These are phyloP conservation scores for Acrobasis consociella DNA, from an alignment of 2,888 invertebrate species.

Conservation along the genomic window DNA sequence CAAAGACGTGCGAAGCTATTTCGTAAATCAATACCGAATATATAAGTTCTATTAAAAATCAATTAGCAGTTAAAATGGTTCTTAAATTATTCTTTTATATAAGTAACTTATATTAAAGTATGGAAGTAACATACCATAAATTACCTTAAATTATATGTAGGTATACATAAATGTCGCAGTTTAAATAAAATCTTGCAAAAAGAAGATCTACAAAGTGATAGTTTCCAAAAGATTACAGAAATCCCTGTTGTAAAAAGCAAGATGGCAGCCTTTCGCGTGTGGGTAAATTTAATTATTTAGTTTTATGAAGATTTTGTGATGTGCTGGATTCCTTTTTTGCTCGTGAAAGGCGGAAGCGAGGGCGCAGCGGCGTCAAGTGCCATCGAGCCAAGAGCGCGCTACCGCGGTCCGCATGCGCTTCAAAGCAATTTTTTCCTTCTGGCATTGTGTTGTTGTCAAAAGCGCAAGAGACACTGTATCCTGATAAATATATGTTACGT, in stretches of 20 bases:
- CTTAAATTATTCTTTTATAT: too few relatives aligned
- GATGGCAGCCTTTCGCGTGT: not conserved
- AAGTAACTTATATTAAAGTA: too few relatives aligned
- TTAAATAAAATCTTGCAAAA: too few relatives aligned
- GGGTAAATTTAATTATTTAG: constrained; percentile 20
- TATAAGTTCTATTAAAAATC: too few relatives aligned
- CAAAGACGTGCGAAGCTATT: too few relatives aligned
- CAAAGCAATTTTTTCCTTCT: constrained; percentile 64
- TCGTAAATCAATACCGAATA: too few relatives aligned
- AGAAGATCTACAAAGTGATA: too few relatives aligned
- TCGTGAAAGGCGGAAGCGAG: constrained; percentile 62
- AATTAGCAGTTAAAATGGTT: too few relatives aligned
- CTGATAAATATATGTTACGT: constrained; percentile 10
- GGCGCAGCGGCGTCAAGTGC: constrained; percentile 63
- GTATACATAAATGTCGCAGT: too few relatives aligned
- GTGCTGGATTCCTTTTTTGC: constrained; percentile 49
- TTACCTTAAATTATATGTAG: too few relatives aligned
- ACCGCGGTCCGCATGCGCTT: constrained; percentile 60
- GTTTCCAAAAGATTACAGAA: too few relatives aligned
- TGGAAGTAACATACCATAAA: too few relatives aligned
- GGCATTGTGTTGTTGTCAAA: constrained; percentile 62
- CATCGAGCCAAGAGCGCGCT: constrained; percentile 67
- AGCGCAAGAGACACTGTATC: constrained; percentile 52
- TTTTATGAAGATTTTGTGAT: constrained; percentile 19
- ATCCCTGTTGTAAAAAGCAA: not conserved